phyloP scores from a whole-genome alignment of 1,140 invertebrate genomes.

The Danaus melanippus region DNA sequence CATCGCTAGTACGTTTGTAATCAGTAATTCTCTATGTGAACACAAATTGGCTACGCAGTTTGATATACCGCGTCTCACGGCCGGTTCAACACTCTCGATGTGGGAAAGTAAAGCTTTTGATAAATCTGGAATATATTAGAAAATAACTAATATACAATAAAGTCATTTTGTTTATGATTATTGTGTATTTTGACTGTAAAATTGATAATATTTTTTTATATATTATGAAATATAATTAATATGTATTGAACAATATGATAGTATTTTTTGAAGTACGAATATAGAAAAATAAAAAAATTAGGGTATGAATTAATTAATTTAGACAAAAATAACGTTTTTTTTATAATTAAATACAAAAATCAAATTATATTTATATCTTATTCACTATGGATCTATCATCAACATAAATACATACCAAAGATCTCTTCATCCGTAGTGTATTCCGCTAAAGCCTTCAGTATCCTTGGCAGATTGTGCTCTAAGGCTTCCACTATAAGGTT shows the following conservation, averaged over 20 bases:
- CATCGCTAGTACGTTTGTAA: conserved; percentile 49
- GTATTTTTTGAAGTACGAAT: background rate
- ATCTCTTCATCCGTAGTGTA: conserved; percentile 69
- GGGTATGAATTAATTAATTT: no score
- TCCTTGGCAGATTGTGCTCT: conserved; percentile 59
- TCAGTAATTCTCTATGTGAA: conserved; percentile 47
- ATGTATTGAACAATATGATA: background rate
- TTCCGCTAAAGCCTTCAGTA: conserved; percentile 57
- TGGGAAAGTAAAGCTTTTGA: conserved; percentile 46
- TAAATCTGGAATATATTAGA: conserved; percentile 37
- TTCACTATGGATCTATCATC: background rate
- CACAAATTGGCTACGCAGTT: conserved; percentile 54
- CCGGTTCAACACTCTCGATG: conserved; percentile 46
- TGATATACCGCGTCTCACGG: conserved; percentile 50
- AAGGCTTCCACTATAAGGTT: conserved; percentile 61
- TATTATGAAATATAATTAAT: no score
- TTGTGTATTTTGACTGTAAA: no score
- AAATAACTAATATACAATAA: background rate
- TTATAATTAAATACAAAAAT: no score
- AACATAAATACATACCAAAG: conserved; percentile 36
- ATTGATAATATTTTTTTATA: no score
- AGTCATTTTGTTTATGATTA: no score
- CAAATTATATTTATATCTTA: no score
- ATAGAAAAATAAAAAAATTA: no score
- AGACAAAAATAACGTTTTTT: no score